Conservation (phyloP, 2,113 vertebrate species). For the Uropsilus gracilis region DNA sequence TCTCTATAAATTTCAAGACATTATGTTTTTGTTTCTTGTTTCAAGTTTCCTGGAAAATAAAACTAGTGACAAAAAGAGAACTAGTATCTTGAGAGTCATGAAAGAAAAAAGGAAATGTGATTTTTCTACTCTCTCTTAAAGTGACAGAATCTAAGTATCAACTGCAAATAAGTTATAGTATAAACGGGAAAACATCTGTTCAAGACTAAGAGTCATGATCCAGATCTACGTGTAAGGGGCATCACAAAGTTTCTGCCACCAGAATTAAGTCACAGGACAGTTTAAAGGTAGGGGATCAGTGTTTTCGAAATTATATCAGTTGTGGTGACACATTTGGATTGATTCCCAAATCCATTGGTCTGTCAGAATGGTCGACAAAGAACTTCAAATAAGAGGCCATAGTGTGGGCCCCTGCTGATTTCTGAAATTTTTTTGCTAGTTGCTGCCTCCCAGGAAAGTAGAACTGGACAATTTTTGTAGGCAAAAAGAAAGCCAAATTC, state of each 20-base stretch:
- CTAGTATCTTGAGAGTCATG: background rate
- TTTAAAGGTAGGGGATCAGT: background rate
- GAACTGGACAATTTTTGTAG: no score
- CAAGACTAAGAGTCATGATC: background rate
- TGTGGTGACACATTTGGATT: background rate
- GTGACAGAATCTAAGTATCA: background rate
- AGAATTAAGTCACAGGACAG: background rate
- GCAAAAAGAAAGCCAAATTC: no score
- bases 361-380: background rate
- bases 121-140: background rate
- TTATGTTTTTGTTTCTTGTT: background rate
- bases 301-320: background rate
- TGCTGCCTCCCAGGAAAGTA: no score
- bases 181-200: background rate
- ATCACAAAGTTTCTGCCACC: background rate
- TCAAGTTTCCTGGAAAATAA: conserved; percentile 44
- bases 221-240: background rate
- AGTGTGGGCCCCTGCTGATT: background rate
- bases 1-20: background rate
- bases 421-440: no score
- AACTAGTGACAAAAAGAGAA: background rate
- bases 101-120: background rate
- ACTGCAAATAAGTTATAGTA: background rate
- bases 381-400: background rate
- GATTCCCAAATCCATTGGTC: background rate